A percentile compares a stretch with the other conserved stretches of the same genome.
These are phyloP conservation scores for Hepsetus odoe DNA, from an alignment of 2,113 vertebrate species.

Conservation along the genomic window DNA sequence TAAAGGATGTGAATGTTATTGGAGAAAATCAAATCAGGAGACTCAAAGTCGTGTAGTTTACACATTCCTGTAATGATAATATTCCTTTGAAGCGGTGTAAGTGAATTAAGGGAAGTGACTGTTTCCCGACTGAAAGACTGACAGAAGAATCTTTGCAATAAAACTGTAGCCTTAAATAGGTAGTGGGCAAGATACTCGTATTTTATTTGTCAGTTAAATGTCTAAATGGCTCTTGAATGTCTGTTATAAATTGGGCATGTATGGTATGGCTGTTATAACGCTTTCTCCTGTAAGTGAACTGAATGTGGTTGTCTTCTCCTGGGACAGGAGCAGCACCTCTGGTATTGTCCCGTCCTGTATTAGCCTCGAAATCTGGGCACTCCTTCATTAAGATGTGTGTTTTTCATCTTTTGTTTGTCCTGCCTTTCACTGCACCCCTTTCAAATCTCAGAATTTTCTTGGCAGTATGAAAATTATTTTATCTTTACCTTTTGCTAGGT, in stretches of 20 bases:
- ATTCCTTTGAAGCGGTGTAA: neutral
- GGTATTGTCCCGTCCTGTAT: conserved; percentile 64
- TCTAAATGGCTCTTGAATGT: neutral
- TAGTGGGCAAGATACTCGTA: neutral
- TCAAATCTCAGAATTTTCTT: neutral
- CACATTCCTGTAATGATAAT: neutral
- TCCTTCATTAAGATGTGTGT: conserved; percentile 74
- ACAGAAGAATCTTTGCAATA: neutral
- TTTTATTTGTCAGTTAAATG: neutral
- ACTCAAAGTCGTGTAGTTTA: neutral
- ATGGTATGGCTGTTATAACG: neutral
- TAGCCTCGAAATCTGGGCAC: conserved; percentile 70
- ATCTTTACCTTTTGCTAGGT: neutral
- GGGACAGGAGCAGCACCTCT: conserved; percentile 65
- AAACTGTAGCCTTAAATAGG: neutral
- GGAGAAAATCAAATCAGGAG: neutral
- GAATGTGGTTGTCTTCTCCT: conserved; percentile 59
- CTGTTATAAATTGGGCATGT: neutral
- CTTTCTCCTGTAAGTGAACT: conserved; percentile 64
- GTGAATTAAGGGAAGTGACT: neutral
- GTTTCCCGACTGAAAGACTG: neutral
- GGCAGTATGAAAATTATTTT: neutral
- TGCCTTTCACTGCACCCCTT: neutral
- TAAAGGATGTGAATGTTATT: neutral
- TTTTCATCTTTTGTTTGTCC: conserved; percentile 32